phyloP scores from a whole-genome alignment of 2,888 invertebrate species.

The Drosophila recens region DNA sequence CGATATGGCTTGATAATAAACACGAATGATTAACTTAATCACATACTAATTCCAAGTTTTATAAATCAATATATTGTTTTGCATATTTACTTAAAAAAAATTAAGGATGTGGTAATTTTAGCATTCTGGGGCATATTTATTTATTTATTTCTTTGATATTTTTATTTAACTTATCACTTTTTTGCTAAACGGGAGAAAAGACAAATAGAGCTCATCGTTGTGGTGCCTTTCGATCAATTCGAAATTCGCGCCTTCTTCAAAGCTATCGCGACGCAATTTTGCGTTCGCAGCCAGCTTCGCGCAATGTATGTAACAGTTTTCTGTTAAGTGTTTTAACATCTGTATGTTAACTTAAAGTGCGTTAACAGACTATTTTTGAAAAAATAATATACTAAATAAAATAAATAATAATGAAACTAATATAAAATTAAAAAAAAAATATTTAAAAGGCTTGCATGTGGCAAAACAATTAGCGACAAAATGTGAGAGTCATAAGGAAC shows the following conservation, averaged over 20 bases:
- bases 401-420: too few species aligned
- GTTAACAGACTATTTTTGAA: constrained; percentile 10
- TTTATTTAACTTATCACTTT: too few species aligned
- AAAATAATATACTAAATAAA: too few species aligned
- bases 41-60: not conserved
- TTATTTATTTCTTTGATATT: not conserved
- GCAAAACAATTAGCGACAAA: too few species aligned
- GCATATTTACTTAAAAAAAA: not conserved
- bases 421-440: too few species aligned
- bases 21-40: constrained; percentile 16
- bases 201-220: too few species aligned
- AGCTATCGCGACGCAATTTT: constrained; percentile 10
- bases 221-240: not conserved
- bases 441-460: too few species aligned
- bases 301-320: constrained; percentile 7
- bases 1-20: constrained; percentile 70
- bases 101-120: too few species aligned
- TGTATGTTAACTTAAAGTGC: not conserved
- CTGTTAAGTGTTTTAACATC: not conserved
- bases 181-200: not conserved
- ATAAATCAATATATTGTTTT: not conserved
- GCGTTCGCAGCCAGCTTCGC: constrained; percentile 29
- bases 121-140: not conserved
- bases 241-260: not conserved
- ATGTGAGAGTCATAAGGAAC: not conserved